Evolutionary conservation across 2,797 vertebrate genomes (phyloP), one percentile per base, ranked within the genome.

Genomic region (Dallia pectoralis): DNA sequence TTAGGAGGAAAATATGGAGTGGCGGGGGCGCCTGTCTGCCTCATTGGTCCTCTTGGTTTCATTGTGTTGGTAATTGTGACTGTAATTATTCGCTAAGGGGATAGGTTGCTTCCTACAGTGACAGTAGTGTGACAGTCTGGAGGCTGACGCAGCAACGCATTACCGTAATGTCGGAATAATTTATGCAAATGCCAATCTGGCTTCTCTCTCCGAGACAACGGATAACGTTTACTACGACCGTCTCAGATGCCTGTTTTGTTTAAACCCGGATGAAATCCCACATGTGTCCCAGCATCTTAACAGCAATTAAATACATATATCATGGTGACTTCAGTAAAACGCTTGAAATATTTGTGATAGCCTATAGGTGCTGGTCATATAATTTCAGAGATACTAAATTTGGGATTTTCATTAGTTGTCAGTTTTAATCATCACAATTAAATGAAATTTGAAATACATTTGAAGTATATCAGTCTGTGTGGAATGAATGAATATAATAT

Each of bases 81-180:
- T 56, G 49, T 59, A 30, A 73, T 73, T 67, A 48, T 44, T 11
- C 29, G 25, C 25, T 44, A 1, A 74, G 32, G 48, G 51, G 53
- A 67, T 68, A 30, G 32, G 53, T 33, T 19, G 19, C 22, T 44
- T 27, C 64, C 49, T 59, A 32, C 25, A 56, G 53, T 59, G 53
- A 59, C 9, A 2, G 53, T 30, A 29, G 49, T 25, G 15, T 74
- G 65, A 67, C 65, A 59, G 33, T 66, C 27, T 29, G 3, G 40
- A 68, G 51, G 32, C 25, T 40, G 30, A 68, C 4, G 8, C 22
- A 33, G 53, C 27, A 11, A 36, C 36, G 27, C 64, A 67, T 40
- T 44, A 59, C 18, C 8, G 22, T 25, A 44, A 59, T 6, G n/a
- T 59, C 61, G 9, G 48, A 25, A 11, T n/a, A 22, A 33, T 47